phyloP scores from a whole-genome alignment of 2,888 invertebrate genomes.

The Mythimna albipuncta region DNA sequence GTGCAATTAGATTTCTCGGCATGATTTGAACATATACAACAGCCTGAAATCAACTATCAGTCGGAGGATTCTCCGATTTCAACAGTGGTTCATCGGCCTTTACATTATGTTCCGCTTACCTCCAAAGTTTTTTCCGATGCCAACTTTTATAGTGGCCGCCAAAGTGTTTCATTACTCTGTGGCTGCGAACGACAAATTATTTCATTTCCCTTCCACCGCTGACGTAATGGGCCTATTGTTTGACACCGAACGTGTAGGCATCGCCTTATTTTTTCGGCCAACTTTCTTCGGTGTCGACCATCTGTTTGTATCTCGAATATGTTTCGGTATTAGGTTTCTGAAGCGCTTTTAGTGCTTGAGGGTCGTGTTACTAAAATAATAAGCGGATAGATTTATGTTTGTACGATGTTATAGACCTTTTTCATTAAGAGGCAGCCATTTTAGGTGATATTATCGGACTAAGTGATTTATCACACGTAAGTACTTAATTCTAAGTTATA shows the following conservation, averaged over 20 bases:
- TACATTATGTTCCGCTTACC: not conserved
- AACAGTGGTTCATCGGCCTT: no score
- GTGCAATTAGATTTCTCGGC: no score
- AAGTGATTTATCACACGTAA: not conserved
- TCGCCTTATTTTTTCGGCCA: conserved; percentile 42
- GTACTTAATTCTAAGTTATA: no score
- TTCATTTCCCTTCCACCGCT: conserved; percentile 52
- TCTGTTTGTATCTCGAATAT: conserved; percentile 37
- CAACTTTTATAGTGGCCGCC: no score
- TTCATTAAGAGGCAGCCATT: not conserved
- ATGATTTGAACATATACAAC: no score
- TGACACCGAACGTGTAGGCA: conserved; percentile 42
- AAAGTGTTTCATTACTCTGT: not conserved
- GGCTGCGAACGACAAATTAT: conserved; percentile 63
- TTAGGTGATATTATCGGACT: not conserved
- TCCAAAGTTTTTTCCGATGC: not conserved
- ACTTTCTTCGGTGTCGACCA: conserved; percentile 41
- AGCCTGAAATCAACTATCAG: no score
- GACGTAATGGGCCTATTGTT: conserved; percentile 59
- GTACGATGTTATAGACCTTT: not conserved
- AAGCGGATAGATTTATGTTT: conserved; percentile 5
- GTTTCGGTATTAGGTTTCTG: conserved; percentile 26
- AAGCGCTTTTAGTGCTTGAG: conserved; percentile 17
- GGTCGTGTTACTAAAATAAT: not conserved
- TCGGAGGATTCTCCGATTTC: no score